These are phyloP conservation scores for Drosophila macrospina DNA, from an alignment of 2,888 invertebrate genomes.

Conservation along the genomic window DNA sequence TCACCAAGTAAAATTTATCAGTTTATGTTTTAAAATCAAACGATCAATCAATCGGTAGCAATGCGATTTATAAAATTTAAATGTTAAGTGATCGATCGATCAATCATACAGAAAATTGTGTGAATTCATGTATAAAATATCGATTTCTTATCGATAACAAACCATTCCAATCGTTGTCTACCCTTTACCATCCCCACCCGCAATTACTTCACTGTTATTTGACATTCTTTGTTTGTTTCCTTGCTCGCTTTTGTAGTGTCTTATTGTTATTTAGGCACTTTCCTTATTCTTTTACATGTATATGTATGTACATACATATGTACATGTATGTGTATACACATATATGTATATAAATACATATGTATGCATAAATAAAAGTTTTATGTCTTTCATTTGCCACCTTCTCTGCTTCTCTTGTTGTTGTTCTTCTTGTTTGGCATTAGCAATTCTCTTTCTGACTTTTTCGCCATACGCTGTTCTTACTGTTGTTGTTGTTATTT, in stretches of 20 bases:
- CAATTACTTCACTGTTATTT: background rate
- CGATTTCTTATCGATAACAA: background rate
- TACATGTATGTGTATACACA: background rate
- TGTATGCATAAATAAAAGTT: constrained; percentile 40
- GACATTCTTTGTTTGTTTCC: constrained; percentile 38
- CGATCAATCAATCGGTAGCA: too few species aligned
- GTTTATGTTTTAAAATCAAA: too few species aligned
- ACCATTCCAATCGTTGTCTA: too few species aligned
- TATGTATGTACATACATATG: background rate
- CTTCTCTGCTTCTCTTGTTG: constrained; percentile 29
- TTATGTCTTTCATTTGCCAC: constrained; percentile 39
- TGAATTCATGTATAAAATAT: too few species aligned
- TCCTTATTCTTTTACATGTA: background rate
- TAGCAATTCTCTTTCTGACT: constrained; percentile 61
- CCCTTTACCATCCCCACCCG: too few species aligned
- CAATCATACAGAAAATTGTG: too few species aligned
- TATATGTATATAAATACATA: background rate
- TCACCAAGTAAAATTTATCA: too few species aligned
- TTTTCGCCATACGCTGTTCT: constrained; percentile 38
- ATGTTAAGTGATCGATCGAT: too few species aligned
- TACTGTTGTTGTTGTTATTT: constrained; percentile 28
- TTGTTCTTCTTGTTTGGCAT: constrained; percentile 43
- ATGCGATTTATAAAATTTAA: too few species aligned
- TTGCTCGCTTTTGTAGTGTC: constrained; percentile 15
- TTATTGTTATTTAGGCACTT: background rate